A percentile compares a stretch with the other conserved stretches of the same genome.
phyloP scores from a whole-genome alignment of 2,888 invertebrate genomes.

The Amiota communis region DNA sequence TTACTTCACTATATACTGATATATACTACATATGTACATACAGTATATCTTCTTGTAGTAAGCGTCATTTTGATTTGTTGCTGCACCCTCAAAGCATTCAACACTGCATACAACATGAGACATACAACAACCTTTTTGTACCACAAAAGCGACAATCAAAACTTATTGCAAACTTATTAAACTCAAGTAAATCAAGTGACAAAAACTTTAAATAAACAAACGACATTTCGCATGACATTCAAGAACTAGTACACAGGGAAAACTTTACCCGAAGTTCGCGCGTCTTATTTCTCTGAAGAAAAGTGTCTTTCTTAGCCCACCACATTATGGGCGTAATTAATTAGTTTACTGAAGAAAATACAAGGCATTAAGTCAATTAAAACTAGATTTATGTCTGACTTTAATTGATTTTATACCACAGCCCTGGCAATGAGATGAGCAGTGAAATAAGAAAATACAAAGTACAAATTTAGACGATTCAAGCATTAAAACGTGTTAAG shows the following conservation, averaged over 20 bases:
- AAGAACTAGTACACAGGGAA: slow-evolving; percentile 1
- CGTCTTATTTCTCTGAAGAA: too few relatives aligned
- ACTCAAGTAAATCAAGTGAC: slow-evolving; percentile 46
- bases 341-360: slow-evolving; percentile 57
- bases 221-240: slow-evolving; percentile 1
- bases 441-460: slow-evolving; percentile 35
- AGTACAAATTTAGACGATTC: slow-evolving; percentile 32
- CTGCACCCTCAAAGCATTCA: background rate
- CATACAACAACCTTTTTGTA: background rate
- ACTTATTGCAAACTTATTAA: slow-evolving; percentile 39
- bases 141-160: slow-evolving; percentile 8
- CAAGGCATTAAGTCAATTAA: slow-evolving; percentile 62
- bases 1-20: too few relatives aligned
- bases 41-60: background rate
- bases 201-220: slow-evolving; percentile 31
- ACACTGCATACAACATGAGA: background rate
- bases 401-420: slow-evolving; percentile 52
- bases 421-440: background rate
- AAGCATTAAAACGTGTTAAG: background rate
- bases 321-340: slow-evolving; percentile 53
- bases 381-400: slow-evolving; percentile 58
- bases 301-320: slow-evolving; percentile 15
- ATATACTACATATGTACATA: background rate
- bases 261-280: background rate
- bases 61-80: slow-evolving; percentile 7